phyloP scores from a whole-genome alignment of 1,140 invertebrate genomes.

The Pseudoatta argentina region DNA sequence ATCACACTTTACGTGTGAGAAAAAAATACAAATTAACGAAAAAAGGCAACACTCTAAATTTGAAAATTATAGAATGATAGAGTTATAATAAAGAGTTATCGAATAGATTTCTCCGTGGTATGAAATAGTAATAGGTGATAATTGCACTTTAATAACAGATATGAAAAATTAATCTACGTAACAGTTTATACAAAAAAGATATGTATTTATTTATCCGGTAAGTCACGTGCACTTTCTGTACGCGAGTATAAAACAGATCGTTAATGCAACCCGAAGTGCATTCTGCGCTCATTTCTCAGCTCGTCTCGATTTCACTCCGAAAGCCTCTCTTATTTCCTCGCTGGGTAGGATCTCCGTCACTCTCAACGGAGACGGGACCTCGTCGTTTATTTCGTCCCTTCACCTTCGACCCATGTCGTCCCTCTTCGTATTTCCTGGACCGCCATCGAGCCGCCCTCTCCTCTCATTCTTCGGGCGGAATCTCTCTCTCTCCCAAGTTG shows the following conservation, averaged over 20 bases:
- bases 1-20: background rate
- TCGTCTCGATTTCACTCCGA: constrained; percentile 32
- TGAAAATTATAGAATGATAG: background rate
- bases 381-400: constrained; percentile 75
- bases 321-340: background rate
- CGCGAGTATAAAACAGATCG: background rate
- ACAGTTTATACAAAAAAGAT: no score
- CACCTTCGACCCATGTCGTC: constrained; percentile 67
- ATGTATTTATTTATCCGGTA: background rate
- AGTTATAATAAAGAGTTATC: background rate
- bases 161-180: background rate
- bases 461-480: background rate
- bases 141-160: background rate
- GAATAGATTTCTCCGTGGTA: background rate
- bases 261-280: constrained; percentile 10
- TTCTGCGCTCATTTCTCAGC: constrained; percentile 5
- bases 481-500: constrained; percentile 29
- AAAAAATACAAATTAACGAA: background rate
- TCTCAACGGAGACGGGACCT: constrained; percentile 60
- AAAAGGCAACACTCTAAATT: background rate
- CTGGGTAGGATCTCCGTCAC: constrained; percentile 21
- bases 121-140: background rate
- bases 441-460: constrained; percentile 44
- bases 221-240: background rate
- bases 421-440: constrained; percentile 69